Percentiles rank a stretch among this genome's conserved stretches.
These are phyloP conservation scores for Drosophila chauvacae DNA, from an alignment of 1,140 invertebrate genomes.

Conservation along the genomic window DNA sequence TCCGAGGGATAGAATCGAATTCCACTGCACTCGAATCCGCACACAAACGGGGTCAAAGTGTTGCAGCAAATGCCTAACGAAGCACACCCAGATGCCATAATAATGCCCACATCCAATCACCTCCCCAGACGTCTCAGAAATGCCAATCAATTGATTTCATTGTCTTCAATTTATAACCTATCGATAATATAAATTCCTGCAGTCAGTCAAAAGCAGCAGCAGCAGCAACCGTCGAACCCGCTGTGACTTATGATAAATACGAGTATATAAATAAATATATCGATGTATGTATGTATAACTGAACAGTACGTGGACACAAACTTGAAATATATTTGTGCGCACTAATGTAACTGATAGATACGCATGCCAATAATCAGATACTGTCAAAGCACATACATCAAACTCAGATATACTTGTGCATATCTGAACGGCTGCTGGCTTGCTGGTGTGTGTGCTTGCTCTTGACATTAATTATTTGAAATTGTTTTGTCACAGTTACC, in stretches of 20 bases:
- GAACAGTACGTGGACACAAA: constrained; percentile 12
- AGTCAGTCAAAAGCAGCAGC: constrained; percentile 41
- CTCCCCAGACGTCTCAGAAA: constrained; percentile 52
- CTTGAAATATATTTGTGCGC: constrained; percentile 46
- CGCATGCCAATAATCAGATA: constrained; percentile 61
- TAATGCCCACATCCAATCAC: constrained; percentile 30
- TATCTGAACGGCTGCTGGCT: constrained; percentile 6
- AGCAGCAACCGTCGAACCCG: constrained; percentile 28
- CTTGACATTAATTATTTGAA: constrained; percentile 77
- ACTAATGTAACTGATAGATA: constrained; percentile 60
- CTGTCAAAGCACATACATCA: constrained; percentile 54
- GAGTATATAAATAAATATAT: constrained; percentile 13
- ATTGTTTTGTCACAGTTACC: constrained; percentile 71
- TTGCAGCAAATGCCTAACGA: constrained; percentile 60
- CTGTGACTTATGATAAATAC: constrained; percentile 60
- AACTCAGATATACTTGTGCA: constrained; percentile 28
- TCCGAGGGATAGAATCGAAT: constrained; percentile 21
- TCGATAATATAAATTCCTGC: constrained; percentile 79
- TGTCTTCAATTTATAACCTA: constrained; percentile 82
- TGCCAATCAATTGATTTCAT: constrained; percentile 83
- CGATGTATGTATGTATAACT: neutral
- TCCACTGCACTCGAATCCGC: constrained; percentile 28
- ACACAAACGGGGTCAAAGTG: constrained; percentile 75
- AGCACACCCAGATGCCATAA: constrained; percentile 49
- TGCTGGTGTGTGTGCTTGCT: constrained; percentile 39